These are phyloP conservation scores for Celastrina argiolus DNA, from an alignment of 2,888 invertebrate genomes.

Conservation along the genomic window DNA sequence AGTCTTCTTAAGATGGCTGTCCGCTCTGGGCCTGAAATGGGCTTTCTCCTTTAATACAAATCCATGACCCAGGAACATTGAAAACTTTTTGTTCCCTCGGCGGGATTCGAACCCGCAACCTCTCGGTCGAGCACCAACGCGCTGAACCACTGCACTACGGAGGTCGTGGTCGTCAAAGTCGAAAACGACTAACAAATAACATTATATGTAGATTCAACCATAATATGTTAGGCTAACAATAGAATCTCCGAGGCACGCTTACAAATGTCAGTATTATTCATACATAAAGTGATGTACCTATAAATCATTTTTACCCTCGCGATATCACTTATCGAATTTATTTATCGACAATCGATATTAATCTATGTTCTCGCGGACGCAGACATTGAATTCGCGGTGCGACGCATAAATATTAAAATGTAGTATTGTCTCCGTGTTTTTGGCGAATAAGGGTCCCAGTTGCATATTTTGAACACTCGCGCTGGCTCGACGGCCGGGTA, in stretches of 20 bases:
- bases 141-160: too few species aligned
- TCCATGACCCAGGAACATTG: too few species aligned
- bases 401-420: constrained; percentile 31
- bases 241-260: not conserved
- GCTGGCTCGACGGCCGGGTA: constrained; percentile 50
- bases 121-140: too few species aligned
- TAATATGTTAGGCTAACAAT: not conserved
- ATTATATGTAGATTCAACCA: not conserved
- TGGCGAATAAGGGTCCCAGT: constrained; percentile 43
- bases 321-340: not conserved
- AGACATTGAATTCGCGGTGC: constrained; percentile 31
- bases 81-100: too few species aligned
- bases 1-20: too few species aligned
- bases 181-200: not conserved
- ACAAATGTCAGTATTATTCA: constrained; percentile 12
- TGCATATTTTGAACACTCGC: constrained; percentile 49
- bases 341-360: constrained; percentile 18
- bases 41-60: too few species aligned
- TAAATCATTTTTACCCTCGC: not conserved
- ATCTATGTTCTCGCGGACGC: constrained; percentile 8
- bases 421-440: constrained; percentile 32
- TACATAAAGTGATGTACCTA: not conserved
- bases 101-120: too few species aligned
- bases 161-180: too few species aligned
- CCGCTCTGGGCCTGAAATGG: too few species aligned